Conservation (phyloP, 2,113 vertebrate genomes). For the Dipodomys ordii region DNA sequence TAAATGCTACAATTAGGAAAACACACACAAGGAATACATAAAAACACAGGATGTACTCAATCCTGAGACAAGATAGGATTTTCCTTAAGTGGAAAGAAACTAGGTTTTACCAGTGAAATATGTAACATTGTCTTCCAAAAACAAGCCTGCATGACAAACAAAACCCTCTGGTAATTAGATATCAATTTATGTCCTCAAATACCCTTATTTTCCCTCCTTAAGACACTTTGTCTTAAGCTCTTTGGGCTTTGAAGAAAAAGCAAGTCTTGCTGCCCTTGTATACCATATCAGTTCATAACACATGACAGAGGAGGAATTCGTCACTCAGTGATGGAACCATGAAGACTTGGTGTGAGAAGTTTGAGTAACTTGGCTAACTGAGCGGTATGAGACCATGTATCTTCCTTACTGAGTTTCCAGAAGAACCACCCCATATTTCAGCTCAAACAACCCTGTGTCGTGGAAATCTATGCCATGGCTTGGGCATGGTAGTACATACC, state of each 20-base stretch:
- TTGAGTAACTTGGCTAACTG: not conserved
- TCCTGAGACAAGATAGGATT: not conserved
- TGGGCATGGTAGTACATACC: no score
- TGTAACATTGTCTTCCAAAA: slow-evolving; percentile 26
- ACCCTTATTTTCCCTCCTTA: not conserved
- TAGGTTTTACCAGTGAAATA: not conserved
- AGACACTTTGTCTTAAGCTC: not conserved
- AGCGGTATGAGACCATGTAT: not conserved
- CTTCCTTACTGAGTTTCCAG: slow-evolving; percentile 32
- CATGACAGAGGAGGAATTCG: not conserved
- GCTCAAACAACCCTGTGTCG: slow-evolving; percentile 10
- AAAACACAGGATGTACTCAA: not conserved
- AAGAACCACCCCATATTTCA: not conserved
- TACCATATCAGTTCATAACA: not conserved
- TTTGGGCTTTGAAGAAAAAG: slow-evolving; percentile 40
- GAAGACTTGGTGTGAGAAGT: not conserved
- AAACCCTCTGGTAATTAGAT: not conserved
- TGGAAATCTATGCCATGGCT: not conserved
- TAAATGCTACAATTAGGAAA: not conserved
- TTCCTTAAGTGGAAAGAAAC: slow-evolving; percentile 20
- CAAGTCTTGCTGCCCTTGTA: not conserved
- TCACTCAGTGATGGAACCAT: not conserved
- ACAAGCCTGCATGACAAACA: not conserved
- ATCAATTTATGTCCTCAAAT: not conserved
- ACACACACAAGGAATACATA: not conserved